These are phyloP conservation scores for Ictalurus furcatus DNA, from an alignment of 2,113 vertebrate species.

Conservation along the genomic window DNA sequence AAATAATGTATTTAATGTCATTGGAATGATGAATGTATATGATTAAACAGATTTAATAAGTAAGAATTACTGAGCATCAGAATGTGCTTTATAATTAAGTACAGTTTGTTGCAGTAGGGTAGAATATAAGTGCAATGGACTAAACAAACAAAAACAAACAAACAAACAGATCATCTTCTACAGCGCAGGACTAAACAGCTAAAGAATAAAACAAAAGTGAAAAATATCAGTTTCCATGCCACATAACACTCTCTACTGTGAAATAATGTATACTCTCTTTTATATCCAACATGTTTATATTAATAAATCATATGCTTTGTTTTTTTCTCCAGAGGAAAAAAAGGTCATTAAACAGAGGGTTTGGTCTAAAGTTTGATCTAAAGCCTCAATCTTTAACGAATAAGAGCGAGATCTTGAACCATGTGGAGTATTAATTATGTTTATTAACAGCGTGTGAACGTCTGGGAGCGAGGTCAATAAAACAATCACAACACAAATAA, in stretches of 20 bases:
- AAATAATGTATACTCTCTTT: not conserved
- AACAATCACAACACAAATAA: not conserved
- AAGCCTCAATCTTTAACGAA: not conserved
- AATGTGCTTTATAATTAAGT: not conserved
- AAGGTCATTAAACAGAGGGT: not conserved
- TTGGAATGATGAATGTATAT: not conserved
- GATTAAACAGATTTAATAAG: not conserved
- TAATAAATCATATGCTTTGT: not conserved
- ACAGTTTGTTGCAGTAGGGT: not conserved
- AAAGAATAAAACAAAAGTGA: not conserved
- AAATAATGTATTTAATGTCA: not conserved
- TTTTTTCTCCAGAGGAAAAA: not conserved
- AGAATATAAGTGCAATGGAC: not conserved
- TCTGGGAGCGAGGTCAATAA: not conserved
- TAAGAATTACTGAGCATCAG: not conserved
- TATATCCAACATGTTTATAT: not conserved
- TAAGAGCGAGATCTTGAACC: not conserved
- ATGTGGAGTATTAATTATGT: not conserved
- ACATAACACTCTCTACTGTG: not conserved
- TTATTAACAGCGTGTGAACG: not conserved
- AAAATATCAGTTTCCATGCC: not conserved
- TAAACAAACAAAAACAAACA: not conserved
- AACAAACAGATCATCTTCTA: not conserved
- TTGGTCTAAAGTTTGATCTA: not conserved
- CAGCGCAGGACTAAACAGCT: not conserved